These are phyloP conservation scores for Latrodectus hesperus DNA, from an alignment of 2,888 invertebrate species.

Conservation along the genomic window DNA sequence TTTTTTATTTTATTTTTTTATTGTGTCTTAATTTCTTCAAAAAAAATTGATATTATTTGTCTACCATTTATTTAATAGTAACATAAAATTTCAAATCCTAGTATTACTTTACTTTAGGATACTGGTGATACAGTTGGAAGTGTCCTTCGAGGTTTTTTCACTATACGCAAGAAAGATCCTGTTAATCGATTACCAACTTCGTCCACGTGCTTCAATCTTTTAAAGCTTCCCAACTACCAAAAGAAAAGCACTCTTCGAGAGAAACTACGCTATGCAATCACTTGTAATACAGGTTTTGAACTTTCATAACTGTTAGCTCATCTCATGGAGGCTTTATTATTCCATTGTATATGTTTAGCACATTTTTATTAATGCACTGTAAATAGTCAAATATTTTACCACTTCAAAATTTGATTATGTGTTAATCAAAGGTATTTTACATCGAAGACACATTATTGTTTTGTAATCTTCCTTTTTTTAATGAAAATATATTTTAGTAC, in stretches of 20 bases:
- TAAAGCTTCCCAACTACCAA: slow-evolving; percentile 98
- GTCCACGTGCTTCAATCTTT: slow-evolving; percentile 98
- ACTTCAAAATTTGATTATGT: background rate
- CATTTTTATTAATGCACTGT: slow-evolving; percentile 55
- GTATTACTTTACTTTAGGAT: slow-evolving; percentile 74
- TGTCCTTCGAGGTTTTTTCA: slow-evolving; percentile 97
- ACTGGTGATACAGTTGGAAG: slow-evolving; percentile 78
- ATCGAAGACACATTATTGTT: background rate
- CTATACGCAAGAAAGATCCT: slow-evolving; percentile 95
- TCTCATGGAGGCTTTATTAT: background rate
- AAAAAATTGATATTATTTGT: too few species aligned
- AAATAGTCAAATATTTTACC: slow-evolving; percentile 33
- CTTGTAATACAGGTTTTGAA: slow-evolving; percentile 98
- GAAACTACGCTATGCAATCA: slow-evolving; percentile 97
- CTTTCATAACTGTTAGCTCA: slow-evolving; percentile 81
- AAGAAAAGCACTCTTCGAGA: slow-evolving; percentile 95
- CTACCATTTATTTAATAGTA: too few species aligned
- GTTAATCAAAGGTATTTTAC: background rate
- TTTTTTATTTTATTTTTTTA: too few species aligned
- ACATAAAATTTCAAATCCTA: too few species aligned
- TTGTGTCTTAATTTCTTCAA: too few species aligned
- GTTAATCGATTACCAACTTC: slow-evolving; percentile 97
- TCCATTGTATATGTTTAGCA: slow-evolving; percentile 12
- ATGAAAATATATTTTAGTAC: background rate
- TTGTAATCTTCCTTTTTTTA: background rate